Base-by-base conservation (phyloP, 2,113 vertebrate genomes). In the Halcyon malimbica region DNA sequence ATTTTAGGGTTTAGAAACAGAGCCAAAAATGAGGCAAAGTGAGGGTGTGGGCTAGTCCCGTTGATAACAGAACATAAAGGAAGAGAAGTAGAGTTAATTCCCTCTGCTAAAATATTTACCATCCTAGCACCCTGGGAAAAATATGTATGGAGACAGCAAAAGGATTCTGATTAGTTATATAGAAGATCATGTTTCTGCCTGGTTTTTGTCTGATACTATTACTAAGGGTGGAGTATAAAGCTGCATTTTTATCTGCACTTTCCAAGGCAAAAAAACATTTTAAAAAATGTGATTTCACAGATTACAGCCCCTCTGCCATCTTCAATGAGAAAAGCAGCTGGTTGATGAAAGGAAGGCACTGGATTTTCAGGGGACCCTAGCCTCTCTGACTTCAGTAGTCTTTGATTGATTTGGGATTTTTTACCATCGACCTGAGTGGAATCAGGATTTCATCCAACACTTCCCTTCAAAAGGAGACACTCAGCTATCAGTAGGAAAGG, bases 21-120 rank as follows among this genome's bases (percentile, higher is more conserved):
- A 96, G 95, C 91, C 95, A 97, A 97, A 96, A 96, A 92, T 97
- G 90, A 97, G 87, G 90, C 95, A 96, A 81, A 96, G 93, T 84
- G 93, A 97, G 96, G 90, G 95, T 91, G 91, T 92, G 91, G 93
- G 95, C 94, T 73, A 83, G 95, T 85, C 44, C 44, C 1, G 11
- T 93, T 96, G 90, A 91, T 96, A 96, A 94, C 86, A 70, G 84
- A 90, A 95, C 70, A 95, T 93, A 96, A 96, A 93, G 93, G 81
- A 93, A 93, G 78, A 96, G 83, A 95, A 95, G 76, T 78, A 78
- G 83, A 95, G 82, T 81, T 95, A 93, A 93, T 93, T 97, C 92
- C 63, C 83, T 93, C 94, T 94, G 92, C 90, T 97, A 97, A 96
- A 95, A 96, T 95, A 96, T 94, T 96, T 97, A 94, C 95, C 87